Conservation (phyloP, 1,140 invertebrate genomes). For the Pogonomyrmex californicus region DNA sequence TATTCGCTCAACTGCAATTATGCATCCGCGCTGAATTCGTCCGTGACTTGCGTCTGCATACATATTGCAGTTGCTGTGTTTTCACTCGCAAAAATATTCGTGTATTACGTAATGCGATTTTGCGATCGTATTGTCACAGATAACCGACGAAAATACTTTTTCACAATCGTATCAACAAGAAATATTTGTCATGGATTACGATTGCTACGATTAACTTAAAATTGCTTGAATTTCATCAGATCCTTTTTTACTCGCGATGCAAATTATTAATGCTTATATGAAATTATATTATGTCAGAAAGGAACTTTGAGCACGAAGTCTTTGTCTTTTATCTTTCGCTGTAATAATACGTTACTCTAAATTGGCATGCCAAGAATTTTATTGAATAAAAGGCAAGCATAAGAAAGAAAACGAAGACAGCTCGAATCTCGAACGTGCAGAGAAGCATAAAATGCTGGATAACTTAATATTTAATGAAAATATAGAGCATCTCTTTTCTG, state of each 20-base stretch:
- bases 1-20: constrained; percentile 72
- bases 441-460: constrained; percentile 25
- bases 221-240: constrained; percentile 9
- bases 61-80: constrained; percentile 38
- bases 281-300: constrained; percentile 23
- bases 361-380: constrained; percentile 33
- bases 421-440: constrained; percentile 31
- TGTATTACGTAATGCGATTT: not conserved
- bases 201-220: not conserved
- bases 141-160: constrained; percentile 1
- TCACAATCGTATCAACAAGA: not conserved
- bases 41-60: constrained; percentile 53
- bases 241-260: constrained; percentile 5
- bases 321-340: constrained; percentile 12
- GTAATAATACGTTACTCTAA: constrained; percentile 39
- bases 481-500: not conserved
- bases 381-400: constrained; percentile 26
- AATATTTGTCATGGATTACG: not conserved
- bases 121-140: not conserved
- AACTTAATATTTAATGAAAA: constrained; percentile 51
- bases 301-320: not conserved
- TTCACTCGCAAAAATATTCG: constrained; percentile 46
- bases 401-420: constrained; percentile 45
- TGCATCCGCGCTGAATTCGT: constrained; percentile 52
- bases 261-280: constrained; percentile 24